Conservation (phyloP, 2,113 vertebrate species). For the Bungarus multicinctus region DNA sequence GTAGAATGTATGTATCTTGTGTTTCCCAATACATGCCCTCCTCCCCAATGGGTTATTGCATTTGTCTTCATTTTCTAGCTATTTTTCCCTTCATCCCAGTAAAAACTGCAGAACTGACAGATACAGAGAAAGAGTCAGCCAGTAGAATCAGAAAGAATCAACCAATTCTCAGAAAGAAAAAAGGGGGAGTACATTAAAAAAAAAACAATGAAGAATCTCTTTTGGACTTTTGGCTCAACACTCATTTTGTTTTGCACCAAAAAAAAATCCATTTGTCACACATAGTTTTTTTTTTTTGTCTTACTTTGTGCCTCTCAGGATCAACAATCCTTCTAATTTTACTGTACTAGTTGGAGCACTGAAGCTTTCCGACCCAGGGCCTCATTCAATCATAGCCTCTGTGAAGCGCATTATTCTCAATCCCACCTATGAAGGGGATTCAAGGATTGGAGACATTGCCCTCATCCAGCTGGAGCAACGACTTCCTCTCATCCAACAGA, state of each 20-base stretch:
- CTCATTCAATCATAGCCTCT: neutral
- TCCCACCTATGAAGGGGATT: neutral
- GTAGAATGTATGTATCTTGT: too few relatives aligned
- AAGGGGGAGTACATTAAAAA: neutral
- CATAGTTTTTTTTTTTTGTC: neutral
- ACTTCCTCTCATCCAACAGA: neutral
- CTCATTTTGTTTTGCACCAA: neutral
- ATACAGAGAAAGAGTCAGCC: too few relatives aligned
- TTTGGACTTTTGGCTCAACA: neutral
- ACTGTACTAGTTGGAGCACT: constrained; percentile 10
- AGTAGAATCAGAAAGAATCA: too few relatives aligned
- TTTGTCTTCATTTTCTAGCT: too few relatives aligned
- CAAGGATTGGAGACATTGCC: constrained; percentile 25
- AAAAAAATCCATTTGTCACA: neutral
- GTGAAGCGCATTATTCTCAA: constrained; percentile 10
- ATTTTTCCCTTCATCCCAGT: too few relatives aligned
- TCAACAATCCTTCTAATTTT: constrained; percentile 8
- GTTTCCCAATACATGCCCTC: too few relatives aligned
- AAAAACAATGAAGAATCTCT: neutral
- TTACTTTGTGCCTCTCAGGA: neutral
- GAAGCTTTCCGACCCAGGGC: constrained; percentile 10
- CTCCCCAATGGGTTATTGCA: too few relatives aligned
- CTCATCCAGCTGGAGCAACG: neutral
- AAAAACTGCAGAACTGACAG: too few relatives aligned
- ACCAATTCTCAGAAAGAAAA: too few relatives aligned